phyloP scores from a whole-genome alignment of 2,113 vertebrate genomes.

The Ploceus nigricollis region DNA sequence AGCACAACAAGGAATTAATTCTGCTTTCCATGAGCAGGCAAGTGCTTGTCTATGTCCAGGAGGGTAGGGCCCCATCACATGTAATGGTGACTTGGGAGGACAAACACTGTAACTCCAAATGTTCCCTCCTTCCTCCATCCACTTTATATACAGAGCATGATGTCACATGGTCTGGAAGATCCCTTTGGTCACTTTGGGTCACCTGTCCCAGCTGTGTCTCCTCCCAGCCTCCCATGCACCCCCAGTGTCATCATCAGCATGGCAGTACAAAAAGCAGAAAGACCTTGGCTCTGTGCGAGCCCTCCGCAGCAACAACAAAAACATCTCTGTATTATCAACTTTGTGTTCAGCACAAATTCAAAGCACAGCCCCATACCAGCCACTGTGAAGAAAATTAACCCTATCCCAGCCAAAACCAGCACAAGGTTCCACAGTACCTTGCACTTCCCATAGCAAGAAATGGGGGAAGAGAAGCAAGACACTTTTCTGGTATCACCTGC shows the following conservation, averaged over 20 bases:
- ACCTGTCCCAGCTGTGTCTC: neutral
- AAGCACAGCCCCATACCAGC: neutral
- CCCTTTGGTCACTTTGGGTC: neutral
- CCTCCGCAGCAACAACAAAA: neutral
- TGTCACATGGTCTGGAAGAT: neutral
- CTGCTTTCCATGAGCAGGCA: neutral
- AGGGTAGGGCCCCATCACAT: neutral
- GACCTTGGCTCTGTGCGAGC: neutral
- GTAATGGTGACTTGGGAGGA: neutral
- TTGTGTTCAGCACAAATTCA: neutral
- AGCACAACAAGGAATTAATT: neutral
- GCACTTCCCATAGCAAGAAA: neutral
- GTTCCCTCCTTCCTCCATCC: neutral
- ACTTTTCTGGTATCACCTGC: neutral
- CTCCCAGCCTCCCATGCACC: neutral
- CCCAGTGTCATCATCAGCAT: accelerated
- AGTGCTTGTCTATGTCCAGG: neutral
- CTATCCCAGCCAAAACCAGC: neutral
- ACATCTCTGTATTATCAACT: neutral
- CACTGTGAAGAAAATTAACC: neutral
- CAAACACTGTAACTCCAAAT: neutral
- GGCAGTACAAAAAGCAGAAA: neutral
- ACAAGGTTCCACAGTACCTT: neutral
- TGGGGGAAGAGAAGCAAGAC: neutral
- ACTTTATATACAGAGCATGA: neutral